Percentiles rank a stretch among this genome's conserved stretches.
phyloP scores from a whole-genome alignment of 2,113 vertebrate genomes.

The Hypomesus transpacificus region DNA sequence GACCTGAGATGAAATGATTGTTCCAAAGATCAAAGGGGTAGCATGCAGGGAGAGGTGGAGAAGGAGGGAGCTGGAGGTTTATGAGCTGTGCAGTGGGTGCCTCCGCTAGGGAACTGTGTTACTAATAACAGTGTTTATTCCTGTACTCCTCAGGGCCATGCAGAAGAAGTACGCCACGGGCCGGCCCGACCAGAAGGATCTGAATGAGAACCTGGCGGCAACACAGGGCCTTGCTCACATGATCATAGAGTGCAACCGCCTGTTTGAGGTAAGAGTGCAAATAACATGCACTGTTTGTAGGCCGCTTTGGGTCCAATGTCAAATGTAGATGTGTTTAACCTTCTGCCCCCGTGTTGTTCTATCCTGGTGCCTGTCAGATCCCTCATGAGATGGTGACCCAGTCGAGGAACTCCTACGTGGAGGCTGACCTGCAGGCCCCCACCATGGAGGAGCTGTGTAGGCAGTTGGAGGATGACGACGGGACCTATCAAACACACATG shows the following conservation, averaged over 20 bases:
- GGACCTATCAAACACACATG: slow-evolving; percentile 78
- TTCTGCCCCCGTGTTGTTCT: not conserved
- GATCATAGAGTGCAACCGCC: slow-evolving; percentile 90
- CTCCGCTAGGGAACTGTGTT: slow-evolving; percentile 28
- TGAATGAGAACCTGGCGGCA: slow-evolving; percentile 94
- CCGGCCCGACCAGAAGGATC: slow-evolving; percentile 96
- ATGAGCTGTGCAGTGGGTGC: slow-evolving; percentile 25
- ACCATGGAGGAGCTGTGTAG: slow-evolving; percentile 85
- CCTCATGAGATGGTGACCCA: slow-evolving; percentile 91
- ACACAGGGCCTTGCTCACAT: slow-evolving; percentile 96
- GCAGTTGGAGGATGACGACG: slow-evolving; percentile 82
- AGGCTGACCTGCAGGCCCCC: slow-evolving; percentile 84
- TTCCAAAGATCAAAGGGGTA: slow-evolving; percentile 47
- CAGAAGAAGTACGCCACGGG: slow-evolving; percentile 96
- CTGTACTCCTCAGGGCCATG: slow-evolving; percentile 81
- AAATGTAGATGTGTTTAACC: not conserved
- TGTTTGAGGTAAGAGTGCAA: slow-evolving; percentile 85
- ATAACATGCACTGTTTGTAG: no score
- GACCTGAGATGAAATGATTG: slow-evolving; percentile 46
- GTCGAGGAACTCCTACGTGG: slow-evolving; percentile 86
- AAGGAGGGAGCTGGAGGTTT: slow-evolving; percentile 34
- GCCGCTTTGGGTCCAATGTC: no score
- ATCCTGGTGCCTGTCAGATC: slow-evolving; percentile 70
- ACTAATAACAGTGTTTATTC: slow-evolving; percentile 47
- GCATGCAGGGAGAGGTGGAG: slow-evolving; percentile 25